Percentiles rank a stretch among this genome's conserved stretches.
phyloP scores from a whole-genome alignment of 2,797 vertebrate species.

The Chanos chanos region DNA sequence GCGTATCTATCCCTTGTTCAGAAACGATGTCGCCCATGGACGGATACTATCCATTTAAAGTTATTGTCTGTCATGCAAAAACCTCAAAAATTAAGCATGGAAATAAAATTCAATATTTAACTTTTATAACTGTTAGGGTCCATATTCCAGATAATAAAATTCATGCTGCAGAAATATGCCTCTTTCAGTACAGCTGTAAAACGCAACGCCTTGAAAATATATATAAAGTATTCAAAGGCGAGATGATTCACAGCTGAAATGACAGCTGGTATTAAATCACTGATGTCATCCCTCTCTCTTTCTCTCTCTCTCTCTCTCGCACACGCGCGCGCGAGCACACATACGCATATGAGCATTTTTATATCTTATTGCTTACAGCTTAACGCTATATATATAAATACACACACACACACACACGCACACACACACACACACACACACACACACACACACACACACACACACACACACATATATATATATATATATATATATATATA shows the following conservation, averaged over 20 bases:
- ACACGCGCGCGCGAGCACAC: not conserved
- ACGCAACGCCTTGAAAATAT: constrained; percentile 34
- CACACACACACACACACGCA: too few species aligned
- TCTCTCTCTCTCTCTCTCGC: not conserved
- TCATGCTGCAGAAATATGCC: constrained; percentile 46
- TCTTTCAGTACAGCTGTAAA: constrained; percentile 30
- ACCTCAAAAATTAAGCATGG: constrained; percentile 59
- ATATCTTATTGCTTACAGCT: not conserved
- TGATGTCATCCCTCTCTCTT: not conserved
- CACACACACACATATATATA: too few species aligned
- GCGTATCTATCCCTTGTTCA: too few species aligned
- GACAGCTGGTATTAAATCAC: constrained; percentile 28
- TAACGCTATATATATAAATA: too few species aligned
- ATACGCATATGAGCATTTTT: not conserved
- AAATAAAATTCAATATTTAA: constrained; percentile 59
- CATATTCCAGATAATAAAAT: constrained; percentile 66
- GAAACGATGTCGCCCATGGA: constrained; percentile 19
- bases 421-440: constrained; percentile 4
- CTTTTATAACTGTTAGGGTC: constrained; percentile 59
- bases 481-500: too few species aligned
- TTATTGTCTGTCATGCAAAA: constrained; percentile 56
- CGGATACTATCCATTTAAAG: constrained; percentile 43
- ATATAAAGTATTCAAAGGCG: constrained; percentile 46
- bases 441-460: constrained; percentile 13
- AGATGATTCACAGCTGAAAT: constrained; percentile 33